Base-by-base conservation (phyloP, 2,797 vertebrate genomes). In the Liasis olivaceus region DNA sequence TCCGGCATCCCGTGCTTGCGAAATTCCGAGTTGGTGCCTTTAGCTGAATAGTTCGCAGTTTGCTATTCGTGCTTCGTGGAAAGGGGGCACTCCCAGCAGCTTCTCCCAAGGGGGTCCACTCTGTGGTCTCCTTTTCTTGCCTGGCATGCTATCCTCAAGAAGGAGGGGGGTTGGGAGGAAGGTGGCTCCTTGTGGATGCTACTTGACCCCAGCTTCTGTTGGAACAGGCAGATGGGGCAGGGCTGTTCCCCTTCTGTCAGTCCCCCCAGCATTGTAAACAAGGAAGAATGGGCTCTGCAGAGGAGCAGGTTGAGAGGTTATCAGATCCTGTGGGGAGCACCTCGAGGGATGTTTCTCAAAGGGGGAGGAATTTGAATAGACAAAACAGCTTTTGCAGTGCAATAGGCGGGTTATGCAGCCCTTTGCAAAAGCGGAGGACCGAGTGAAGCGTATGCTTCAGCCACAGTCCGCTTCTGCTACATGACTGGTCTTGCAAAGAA, bases 341-440 rank as follows among this genome's bases (percentile, higher is more conserved):
- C 81, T 93, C 64, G 0, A 26, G 26, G 92, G 54, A 85, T 31
- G 12, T 93, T 96, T 94, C 94, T 59, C 94, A 26, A 90, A 36
- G 13, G 88, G 72, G 69, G 87, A 95, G 91, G 92, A 93, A 91
- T 94, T 56, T 90, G 92, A 95, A 96, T 86, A 95, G 96, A 94
- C 92, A 94, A 96, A 95, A 88, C 93, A 94, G 91, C 36, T 85
- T 93, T 96, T 94, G 84, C 59, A 94, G 85, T 88, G 94, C 94
- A 95, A 47, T 94, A 85, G 88, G 94, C 96, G 93, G 93, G 94
- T 91, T 95, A 87, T 96, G 84, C 59, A 91, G 89, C 59, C 87
- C 56, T 94, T 92, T 93, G 88, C 77, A 77, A 93, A 7, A 47
- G 85, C 89, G 58, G 58, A 64, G 26, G 90, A 89, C 51, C 87